Base-by-base conservation (phyloP, 2,113 vertebrate species). In the Cepphus grylle region DNA sequence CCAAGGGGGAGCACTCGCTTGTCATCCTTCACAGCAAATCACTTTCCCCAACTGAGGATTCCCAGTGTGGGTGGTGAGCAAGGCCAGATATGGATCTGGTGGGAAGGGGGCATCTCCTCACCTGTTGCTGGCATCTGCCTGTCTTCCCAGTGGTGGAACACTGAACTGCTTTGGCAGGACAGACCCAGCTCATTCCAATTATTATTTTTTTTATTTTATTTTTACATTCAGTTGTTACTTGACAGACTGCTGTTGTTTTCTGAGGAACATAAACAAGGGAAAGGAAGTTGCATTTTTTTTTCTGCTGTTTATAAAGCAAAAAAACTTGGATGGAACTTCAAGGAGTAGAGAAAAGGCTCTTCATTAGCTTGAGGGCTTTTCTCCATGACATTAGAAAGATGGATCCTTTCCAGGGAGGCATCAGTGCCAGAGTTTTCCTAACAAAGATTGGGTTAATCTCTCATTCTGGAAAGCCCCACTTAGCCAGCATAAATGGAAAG, bases 61-160 rank as follows among this genome's bases (percentile, higher is more conserved):
- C 2, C 2, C 20, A 18, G 30, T 2, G 1, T 42, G 27, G 17
- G 15, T 15, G 21, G 52, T 56, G 34, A 80, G 38, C 0, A 1
- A 40, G 50, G 45, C 27, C 47, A 59, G 15, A 8, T 40, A 36
- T 22, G 19, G n/a, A 8, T 53, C 49, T 92, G 56, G 25, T 65
- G 38, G 13, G 50, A 36, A 52, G 38, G 17, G 27, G n/a, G 4
- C 56, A n/a, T 55, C 16, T 81, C 16, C 43, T 66, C 84, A 59
- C 15, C 19, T 10, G 1, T 61, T 49, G 36, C 42, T 66, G 45
- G 18, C 5, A 2, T 26, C 56, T 63, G n/a, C 45, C 40, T 61
- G 25, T 70, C n/a, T 86, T 86, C 40, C 10, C 23, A 47, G 29
- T 6, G 32, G 8, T 55, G 32, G 32, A 55, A 20, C 8, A 9